Base-by-base conservation (phyloP, 37 sponge, comb jelly and placozoan species). In the Halichondria panicea region DNA sequence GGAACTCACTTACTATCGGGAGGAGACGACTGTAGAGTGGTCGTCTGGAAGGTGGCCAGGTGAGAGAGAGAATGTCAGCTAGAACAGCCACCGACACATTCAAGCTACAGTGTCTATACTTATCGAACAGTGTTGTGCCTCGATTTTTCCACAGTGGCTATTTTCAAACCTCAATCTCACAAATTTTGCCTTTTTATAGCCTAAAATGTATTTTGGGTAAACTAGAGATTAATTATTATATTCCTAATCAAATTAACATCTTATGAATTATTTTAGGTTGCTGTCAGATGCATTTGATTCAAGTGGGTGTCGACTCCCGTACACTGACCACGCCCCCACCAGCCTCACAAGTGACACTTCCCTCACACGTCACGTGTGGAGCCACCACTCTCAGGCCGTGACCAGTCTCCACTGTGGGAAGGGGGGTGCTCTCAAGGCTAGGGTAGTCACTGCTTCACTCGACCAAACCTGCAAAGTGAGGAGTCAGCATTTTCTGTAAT, bases 401-500 rank as follows among this genome's bases (percentile, higher is more conserved):
- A 91, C 91, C 5, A 83, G 59, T 56, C 46, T 96, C 31, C 45
- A 83, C 82, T 89, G 93, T 73, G 87, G 90, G 15, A 35, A 39
- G 4, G 92, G 94, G 32, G 88, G 94, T 1, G n/a, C n/a, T n/a
- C 28, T 66, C 30, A 28, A 40, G 27, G 41, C 60, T 35, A 76
- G 94, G 37, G 74, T 96, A 13, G 80, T 76, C 63, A 88, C 97
- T 37, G 58, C 63, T 19, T 90, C 91, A n/a, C 71, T 93, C 34
- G 97, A 96, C 61, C 83, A 91, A 27, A 93, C 97, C 5, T 96
- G 94, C 65, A 93, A 96, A 55, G 95, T 93, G 52, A 37, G 54
- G 71, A 6, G 28, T 4, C 42, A 21, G 9, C n/a, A 46, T 18
- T 50, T 2, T n/a, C n/a, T n/a, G n/a, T n/a, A n/a, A n/a, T n/a